Base-by-base conservation (phyloP, 2,888 invertebrate species). In the Philhelius pedissequus region DNA sequence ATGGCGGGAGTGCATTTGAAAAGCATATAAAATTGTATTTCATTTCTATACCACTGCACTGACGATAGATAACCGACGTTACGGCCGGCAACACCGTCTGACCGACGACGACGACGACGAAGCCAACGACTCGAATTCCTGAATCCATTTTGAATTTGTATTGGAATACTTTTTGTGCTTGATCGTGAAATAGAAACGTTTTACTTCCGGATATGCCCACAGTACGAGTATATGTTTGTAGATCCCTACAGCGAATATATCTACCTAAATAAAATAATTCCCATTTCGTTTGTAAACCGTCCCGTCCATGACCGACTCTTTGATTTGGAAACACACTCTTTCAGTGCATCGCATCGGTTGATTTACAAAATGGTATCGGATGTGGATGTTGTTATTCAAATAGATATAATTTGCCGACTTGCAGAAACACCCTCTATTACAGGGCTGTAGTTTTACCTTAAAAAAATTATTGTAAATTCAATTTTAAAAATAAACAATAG, bases 341-440 rank as follows among this genome's bases (percentile, higher is more conserved):
- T 35, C 22, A 30, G 52, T 11, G 52, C 45, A 62, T 62, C 35
- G 52, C 45, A 62, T 62, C 35, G 60, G 70, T 15, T 56, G 74
- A 76, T 76, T 81, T 81, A 66, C 76, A 76, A 75, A 77, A 70
- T 66, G 81, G 50, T 64, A 66, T 66, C 81, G 76, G 76, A 81
- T 81, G 58, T 66, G 76, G 76, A 76, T 76, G 76, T 81, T 76
- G 81, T 76, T 71, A 66, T 76, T 81, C 62, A 60, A 81, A 81
- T 81, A 75, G 76, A 76, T 66, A 81, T 76, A 62, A 76, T 76
- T 70, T 81, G 70, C 76, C 76, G 81, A 30, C 50, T 32, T 43
- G 25, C 8, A 58, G 58, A 40, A 18, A 38, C 27, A 54, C 13
- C 9, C 27, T 0, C 6, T 13, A 38, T 1, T 6, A 20, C 32